Evolutionary conservation across 2,888 invertebrate species (phyloP).

Genomic region (Aphidius colemani): DNA sequence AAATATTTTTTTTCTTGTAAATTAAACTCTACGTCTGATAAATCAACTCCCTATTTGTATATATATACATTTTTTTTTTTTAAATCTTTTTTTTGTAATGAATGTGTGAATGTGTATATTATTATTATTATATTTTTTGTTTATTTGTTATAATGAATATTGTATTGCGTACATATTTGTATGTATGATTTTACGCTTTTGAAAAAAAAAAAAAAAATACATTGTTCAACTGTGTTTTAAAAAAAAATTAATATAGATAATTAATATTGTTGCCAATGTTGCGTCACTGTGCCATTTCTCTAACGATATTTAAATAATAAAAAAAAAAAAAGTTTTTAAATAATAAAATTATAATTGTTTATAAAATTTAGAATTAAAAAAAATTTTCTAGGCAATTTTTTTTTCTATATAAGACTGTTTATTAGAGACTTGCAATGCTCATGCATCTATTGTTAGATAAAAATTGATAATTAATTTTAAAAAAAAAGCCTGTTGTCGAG

Average conservation of each 20-base stretch:
- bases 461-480: not conserved
- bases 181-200: slow-evolving; percentile 28
- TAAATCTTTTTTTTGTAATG: slow-evolving; percentile 3
- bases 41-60: not conserved
- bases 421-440: slow-evolving; percentile 9
- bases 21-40: too few relatives aligned
- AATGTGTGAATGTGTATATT: slow-evolving; percentile 20
- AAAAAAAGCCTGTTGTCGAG: slow-evolving; percentile 11
- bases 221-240: not conserved
- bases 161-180: slow-evolving; percentile 16
- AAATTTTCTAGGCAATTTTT: not conserved
- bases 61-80: slow-evolving; percentile 5
- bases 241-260: slow-evolving; percentile 15
- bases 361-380: not conserved
- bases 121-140: slow-evolving; percentile 14
- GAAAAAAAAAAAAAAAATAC: slow-evolving; percentile 9
- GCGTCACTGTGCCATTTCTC: slow-evolving; percentile 28
- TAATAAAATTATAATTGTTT: not conserved
- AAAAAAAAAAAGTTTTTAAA: slow-evolving; percentile 1
- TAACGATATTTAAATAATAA: slow-evolving; percentile 5
- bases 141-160: slow-evolving; percentile 12
- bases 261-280: slow-evolving; percentile 19
- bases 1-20: too few relatives aligned
- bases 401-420: slow-evolving; percentile 22
- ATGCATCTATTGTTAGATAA: not conserved